A percentile compares a stretch with the other conserved stretches of the same genome.
Evolutionary conservation across 92 coral and sea anemone species (phyloP).

Genomic region (Zoanthus sansibaricus): DNA sequence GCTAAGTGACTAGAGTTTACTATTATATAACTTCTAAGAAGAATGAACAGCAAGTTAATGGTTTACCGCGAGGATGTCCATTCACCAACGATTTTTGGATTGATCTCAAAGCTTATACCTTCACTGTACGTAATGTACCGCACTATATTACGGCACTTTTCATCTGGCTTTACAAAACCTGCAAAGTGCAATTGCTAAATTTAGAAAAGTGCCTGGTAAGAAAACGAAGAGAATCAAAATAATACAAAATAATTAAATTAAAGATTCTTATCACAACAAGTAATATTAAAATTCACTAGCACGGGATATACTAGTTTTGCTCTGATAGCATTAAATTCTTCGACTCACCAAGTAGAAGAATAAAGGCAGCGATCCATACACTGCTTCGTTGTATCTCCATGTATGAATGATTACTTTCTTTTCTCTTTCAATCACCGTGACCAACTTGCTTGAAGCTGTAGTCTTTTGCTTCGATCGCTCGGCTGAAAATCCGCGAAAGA

Average conservation of each 20-base stretch:
- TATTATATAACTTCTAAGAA: slow-evolving; percentile 19
- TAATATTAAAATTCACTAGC: neutral
- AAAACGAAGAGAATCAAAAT: slow-evolving; percentile 18
- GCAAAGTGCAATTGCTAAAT: slow-evolving; percentile 16
- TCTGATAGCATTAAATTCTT: neutral
- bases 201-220: slow-evolving; percentile 21
- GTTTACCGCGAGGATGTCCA: slow-evolving; percentile 87
- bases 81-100: slow-evolving; percentile 71
- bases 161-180: slow-evolving; percentile 50
- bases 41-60: slow-evolving; percentile 35
- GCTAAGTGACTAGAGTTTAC: slow-evolving; percentile 25
- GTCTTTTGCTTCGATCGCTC: slow-evolving; percentile 20
- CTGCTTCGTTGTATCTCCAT: slow-evolving; percentile 16
- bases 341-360: slow-evolving; percentile 24
- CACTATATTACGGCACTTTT: slow-evolving; percentile 65
- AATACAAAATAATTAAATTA: slow-evolving; percentile 30
- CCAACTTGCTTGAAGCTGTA: neutral
- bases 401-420: neutral
- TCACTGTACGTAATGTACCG: slow-evolving; percentile 69
- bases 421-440: neutral
- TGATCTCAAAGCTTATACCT: slow-evolving; percentile 56
- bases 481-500: slow-evolving; percentile 25
- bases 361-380: neutral
- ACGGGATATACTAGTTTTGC: neutral
- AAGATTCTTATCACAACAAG: slow-evolving; percentile 40